These are phyloP conservation scores for Tetranychus truncatus DNA, from an alignment of 2,888 invertebrate species.

Conservation along the genomic window DNA sequence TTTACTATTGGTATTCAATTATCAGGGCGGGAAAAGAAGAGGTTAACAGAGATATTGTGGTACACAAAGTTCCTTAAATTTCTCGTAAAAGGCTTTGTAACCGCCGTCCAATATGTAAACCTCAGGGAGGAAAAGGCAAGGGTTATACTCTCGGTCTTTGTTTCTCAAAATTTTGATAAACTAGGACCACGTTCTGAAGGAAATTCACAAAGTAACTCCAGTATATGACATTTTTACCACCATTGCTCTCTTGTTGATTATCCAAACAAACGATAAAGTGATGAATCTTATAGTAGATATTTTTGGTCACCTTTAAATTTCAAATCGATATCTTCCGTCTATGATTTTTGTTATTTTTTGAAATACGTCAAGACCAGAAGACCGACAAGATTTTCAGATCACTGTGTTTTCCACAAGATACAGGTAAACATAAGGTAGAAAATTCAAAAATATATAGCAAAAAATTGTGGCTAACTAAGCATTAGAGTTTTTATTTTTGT, in stretches of 20 bases:
- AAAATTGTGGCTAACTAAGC: too few species aligned
- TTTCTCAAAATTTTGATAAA: constrained; percentile 52
- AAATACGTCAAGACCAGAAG: constrained; percentile 49
- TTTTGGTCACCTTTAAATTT: constrained; percentile 75
- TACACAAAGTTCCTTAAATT: constrained; percentile 33
- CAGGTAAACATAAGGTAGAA: constrained; percentile 38
- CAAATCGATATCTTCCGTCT: constrained; percentile 89
- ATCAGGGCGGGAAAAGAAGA: constrained; percentile 76
- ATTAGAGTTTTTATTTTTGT: not conserved
- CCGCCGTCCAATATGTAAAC: constrained; percentile 79
- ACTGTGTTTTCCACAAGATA: constrained; percentile 45
- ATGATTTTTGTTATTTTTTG: constrained; percentile 58
- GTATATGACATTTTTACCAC: constrained; percentile 41
- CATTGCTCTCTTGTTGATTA: constrained; percentile 15
- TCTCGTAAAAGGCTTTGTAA: constrained; percentile 61
- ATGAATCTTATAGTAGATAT: constrained; percentile 60
- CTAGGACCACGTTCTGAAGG: constrained; percentile 82
- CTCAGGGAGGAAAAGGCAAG: constrained; percentile 71
- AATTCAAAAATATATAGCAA: too few species aligned
- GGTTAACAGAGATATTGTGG: constrained; percentile 40
- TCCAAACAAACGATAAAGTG: constrained; percentile 42
- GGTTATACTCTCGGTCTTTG: constrained; percentile 63
- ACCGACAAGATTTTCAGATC: constrained; percentile 55
- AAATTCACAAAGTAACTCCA: constrained; percentile 96
- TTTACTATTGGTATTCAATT: constrained; percentile 75